Conservation (phyloP, 2,888 invertebrate genomes). For the Auanema sp. region DNA sequence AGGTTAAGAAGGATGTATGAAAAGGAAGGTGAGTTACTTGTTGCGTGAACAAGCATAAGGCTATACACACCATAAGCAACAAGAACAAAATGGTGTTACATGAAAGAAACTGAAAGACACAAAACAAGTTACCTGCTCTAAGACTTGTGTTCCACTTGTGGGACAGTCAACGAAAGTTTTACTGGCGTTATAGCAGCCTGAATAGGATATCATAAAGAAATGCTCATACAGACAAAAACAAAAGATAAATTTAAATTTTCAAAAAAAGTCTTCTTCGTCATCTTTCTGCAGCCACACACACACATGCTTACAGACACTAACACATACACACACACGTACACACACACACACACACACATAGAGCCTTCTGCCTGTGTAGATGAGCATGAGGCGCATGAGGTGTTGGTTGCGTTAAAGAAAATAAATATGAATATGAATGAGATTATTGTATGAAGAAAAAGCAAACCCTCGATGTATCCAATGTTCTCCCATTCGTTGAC, state of each 20-base stretch:
- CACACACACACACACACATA: too few species aligned
- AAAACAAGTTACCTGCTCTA: constrained; percentile 30
- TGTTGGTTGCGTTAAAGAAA: too few species aligned
- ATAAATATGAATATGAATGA: constrained; percentile 2
- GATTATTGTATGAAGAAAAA: neutral
- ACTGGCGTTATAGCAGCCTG: constrained; percentile 20
- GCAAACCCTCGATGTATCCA: constrained; percentile 29
- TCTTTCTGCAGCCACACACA: too few species aligned
- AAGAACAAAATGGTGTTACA: neutral
- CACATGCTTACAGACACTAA: too few species aligned
- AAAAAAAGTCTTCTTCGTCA: too few species aligned
- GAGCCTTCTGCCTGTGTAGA: too few species aligned
- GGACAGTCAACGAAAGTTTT: constrained; percentile 28
- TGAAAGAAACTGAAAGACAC: constrained; percentile 1
- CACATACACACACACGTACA: too few species aligned
- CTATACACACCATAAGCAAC: neutral
- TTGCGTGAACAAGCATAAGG: too few species aligned
- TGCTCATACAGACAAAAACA: constrained; percentile 20
- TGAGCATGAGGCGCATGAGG: too few species aligned
- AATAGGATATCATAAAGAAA: constrained; percentile 1
- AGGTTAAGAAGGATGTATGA: too few species aligned
- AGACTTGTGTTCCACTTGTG: constrained; percentile 39
- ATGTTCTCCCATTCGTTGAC: constrained; percentile 53
- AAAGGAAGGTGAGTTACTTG: too few species aligned
- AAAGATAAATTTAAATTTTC: neutral